Base-by-base conservation (phyloP, 2,888 invertebrate species). In the Trichogramma evanescens region DNA sequence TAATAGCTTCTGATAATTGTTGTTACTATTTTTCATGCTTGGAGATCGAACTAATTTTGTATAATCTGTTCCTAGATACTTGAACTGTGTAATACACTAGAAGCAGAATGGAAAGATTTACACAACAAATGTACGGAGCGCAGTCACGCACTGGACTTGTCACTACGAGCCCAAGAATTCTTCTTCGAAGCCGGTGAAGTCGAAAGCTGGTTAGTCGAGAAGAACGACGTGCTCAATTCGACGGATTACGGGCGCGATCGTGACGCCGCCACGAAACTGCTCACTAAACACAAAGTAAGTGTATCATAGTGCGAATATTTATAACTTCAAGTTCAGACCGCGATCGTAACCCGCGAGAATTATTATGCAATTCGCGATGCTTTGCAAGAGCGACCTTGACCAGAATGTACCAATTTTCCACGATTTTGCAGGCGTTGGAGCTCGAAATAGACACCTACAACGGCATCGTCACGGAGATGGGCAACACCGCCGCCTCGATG, bases 381-480 rank as follows among this genome's bases (percentile, higher is more conserved):
- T 26, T 26, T 26, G 26, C 26, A 26, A 26, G 26, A 26, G 13
- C n/a, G 8, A 13, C 6, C 10, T 7, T 50, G 38, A 50, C 26
- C 26, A 26, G 26, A 26, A 26, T 26, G 26, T 26, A 26, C 26
- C 26, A 26, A 26, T 26, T 13, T 44, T 6, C 7, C 42, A 50
- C 43, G 39, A 53, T 26, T 46, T 71, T 70, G 6, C 73, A 90
- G 89, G 93, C 92, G 2, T 84, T 95, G 49, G 94, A 94, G 71
- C 80, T 95, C 6, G 94, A 94, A 74, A 80, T 95, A 67, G 95
- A 95, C 74, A 93, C 94, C 0, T 95, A 96, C 80, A 89, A 88
- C 63, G 92, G 91, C 6, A 91, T 95, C 56, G 90, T 97, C 41
- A 88, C 89, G 3, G 95, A 95, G 82, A 95, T 97, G 89, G 90